Percentiles rank a stretch among this genome's conserved stretches.
Evolutionary conservation across 2,113 vertebrate genomes (phyloP).

Genomic region (Ellobius talpinus): DNA sequence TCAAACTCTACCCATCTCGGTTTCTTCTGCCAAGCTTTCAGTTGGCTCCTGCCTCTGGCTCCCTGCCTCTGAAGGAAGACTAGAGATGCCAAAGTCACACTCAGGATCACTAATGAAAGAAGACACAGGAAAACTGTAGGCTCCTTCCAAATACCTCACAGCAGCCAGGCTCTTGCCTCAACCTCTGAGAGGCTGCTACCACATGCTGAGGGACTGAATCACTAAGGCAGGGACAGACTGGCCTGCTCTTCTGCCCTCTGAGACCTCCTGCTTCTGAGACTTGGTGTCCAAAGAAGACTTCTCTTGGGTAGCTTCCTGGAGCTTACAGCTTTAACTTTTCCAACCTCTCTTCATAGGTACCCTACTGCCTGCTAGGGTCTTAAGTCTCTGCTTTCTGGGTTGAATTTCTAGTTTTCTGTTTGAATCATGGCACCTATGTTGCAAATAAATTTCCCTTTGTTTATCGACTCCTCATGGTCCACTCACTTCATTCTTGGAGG

Average conservation of each 20-base stretch:
- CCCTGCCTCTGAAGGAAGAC: not conserved
- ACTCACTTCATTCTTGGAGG: not conserved
- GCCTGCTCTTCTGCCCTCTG: not conserved
- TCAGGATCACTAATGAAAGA: not conserved
- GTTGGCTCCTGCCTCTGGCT: not conserved
- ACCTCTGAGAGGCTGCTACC: not conserved
- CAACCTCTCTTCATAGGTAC: not conserved
- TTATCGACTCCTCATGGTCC: not conserved
- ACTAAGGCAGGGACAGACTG: not conserved
- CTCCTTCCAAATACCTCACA: not conserved
- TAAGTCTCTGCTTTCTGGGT: not conserved
- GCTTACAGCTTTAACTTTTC: not conserved
- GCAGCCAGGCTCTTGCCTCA: not conserved
- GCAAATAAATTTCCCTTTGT: not conserved
- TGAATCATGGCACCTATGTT: not conserved
- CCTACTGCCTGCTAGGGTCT: not conserved
- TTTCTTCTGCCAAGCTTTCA: not conserved
- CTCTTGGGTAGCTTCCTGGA: not conserved
- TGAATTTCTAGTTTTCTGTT: not conserved
- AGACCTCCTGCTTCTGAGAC: not conserved
- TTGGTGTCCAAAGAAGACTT: not conserved
- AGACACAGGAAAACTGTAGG: not conserved
- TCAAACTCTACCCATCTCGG: not conserved
- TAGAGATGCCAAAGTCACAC: not conserved
- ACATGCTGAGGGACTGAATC: not conserved